A percentile compares a stretch with the other conserved stretches of the same genome.
phyloP scores from a whole-genome alignment of 2,888 invertebrate species.

The Halictus ligatus region DNA sequence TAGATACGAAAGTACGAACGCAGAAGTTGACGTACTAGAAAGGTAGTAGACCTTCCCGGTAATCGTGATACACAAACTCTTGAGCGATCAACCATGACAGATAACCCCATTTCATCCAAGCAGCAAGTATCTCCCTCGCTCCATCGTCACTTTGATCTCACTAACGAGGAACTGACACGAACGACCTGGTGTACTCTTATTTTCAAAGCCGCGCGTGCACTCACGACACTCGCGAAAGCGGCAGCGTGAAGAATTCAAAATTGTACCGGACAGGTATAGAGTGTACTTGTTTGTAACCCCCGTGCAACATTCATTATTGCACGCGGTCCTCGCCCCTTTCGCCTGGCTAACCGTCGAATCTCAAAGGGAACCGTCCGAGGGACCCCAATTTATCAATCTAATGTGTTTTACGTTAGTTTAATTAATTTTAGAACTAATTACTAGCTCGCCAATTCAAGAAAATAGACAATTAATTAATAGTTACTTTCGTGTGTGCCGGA shows the following conservation, averaged over 20 bases:
- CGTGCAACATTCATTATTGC: not conserved
- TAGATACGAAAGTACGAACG: not conserved
- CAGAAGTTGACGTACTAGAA: not conserved
- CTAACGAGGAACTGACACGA: conserved; percentile 50
- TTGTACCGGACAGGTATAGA: conserved; percentile 41
- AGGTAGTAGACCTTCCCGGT: conserved; percentile 11
- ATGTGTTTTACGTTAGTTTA: not conserved
- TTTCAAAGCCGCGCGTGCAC: conserved; percentile 43
- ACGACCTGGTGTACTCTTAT: conserved; percentile 44
- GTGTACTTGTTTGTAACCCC: conserved; percentile 28
- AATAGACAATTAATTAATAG: not conserved
- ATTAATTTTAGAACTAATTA: not conserved
- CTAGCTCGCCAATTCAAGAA: not conserved
- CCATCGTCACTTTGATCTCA: conserved; percentile 55
- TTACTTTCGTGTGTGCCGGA: not conserved
- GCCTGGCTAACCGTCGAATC: not conserved
- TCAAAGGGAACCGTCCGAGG: not conserved
- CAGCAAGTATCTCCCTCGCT: conserved; percentile 34
- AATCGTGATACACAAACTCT: conserved; percentile 33
- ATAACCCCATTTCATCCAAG: conserved; percentile 43
- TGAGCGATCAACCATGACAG: conserved; percentile 41
- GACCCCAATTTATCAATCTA: not conserved
- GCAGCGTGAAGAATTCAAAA: conserved; percentile 28
- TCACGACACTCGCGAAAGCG: conserved; percentile 24
- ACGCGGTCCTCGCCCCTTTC: not conserved